Evolutionary conservation across 2,113 vertebrate genomes (phyloP), one percentile per base, ranked within the genome.

Genomic region (Galbula dea): DNA sequence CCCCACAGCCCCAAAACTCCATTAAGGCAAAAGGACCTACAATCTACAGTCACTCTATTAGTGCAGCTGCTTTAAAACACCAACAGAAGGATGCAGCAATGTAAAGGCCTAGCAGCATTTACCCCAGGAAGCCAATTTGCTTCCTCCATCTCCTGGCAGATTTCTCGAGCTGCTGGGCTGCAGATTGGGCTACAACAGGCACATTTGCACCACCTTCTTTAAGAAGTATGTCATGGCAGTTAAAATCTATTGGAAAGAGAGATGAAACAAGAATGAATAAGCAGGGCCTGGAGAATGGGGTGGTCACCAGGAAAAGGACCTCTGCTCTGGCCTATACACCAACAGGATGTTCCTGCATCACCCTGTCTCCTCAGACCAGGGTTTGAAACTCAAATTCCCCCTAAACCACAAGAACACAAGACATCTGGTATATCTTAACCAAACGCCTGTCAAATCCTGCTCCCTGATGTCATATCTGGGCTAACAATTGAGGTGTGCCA

Each of bases 161-260:
- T 27, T 49, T 39, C 52, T 55, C 0, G 9, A 86, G 46, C 32
- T 26, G 12, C 61, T 32, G 17, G 71, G 51, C 43, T 57, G 32
- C 1, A 1, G 68, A 29, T 34, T 45, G 19, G 45, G n/a, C 2
- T 4, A 57, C 36, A 46, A n/a, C 2, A 2, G 30, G 22, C 11
- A 36, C 7, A 7, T 41, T 62, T 62, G 18, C 65, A 49, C 57
- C 66, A 74, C 15, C 20, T 66, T 39, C 37, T 74, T 67, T 9
- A 82, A 45, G 29, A 4, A 0, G 24, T 6, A 19, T 8, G 41
- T 54, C 5, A 1, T 0, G 8, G 10, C 27, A 62, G 34, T 41
- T 78, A 82, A 80, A 88, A 66, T 19, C 39, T 0, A 45, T 12
- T n/a, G 30, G 37, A 69, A 68, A 39, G 30, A 62, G 46, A 76